Evolutionary conservation across 2,113 vertebrate species (phyloP).

Genomic region (Bubo scandiacus): DNA sequence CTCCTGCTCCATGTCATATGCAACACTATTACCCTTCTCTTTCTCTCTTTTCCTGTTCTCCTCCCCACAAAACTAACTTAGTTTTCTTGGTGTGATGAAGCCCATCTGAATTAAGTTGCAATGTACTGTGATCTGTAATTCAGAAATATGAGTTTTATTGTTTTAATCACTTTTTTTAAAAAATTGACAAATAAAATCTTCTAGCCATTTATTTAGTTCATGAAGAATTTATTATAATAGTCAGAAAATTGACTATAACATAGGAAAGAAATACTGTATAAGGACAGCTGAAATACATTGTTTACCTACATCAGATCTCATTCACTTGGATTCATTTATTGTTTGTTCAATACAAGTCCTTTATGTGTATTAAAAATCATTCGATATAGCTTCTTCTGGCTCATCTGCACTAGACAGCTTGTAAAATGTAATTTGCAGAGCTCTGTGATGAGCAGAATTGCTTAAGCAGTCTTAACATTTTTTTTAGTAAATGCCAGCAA

Average conservation of each 20-base stretch:
- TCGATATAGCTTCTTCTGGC: not conserved
- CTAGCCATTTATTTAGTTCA: slow-evolving; percentile 5
- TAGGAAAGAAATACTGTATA: not conserved
- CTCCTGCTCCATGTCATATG: not conserved
- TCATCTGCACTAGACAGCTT: not conserved
- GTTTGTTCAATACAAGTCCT: not conserved
- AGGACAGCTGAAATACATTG: not conserved
- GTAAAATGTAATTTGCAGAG: not conserved
- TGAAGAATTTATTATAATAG: slow-evolving; percentile 12
- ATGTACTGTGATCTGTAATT: slow-evolving; percentile 21
- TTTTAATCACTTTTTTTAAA: not conserved
- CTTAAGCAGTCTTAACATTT: not conserved
- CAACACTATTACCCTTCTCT: not conserved
- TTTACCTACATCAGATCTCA: not conserved
- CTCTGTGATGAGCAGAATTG: not conserved
- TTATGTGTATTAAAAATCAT: not conserved
- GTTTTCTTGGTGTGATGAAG: slow-evolving; percentile 6
- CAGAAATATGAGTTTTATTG: slow-evolving; percentile 3
- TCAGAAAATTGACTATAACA: not conserved
- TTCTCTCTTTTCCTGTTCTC: not conserved
- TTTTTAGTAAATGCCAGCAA: not conserved
- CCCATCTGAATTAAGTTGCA: not conserved
- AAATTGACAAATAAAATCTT: not conserved
- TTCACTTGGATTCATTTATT: not conserved
- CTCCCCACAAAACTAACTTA: not conserved